Conservation (phyloP, 2,113 vertebrate genomes). For the Megaceryle maxima region DNA sequence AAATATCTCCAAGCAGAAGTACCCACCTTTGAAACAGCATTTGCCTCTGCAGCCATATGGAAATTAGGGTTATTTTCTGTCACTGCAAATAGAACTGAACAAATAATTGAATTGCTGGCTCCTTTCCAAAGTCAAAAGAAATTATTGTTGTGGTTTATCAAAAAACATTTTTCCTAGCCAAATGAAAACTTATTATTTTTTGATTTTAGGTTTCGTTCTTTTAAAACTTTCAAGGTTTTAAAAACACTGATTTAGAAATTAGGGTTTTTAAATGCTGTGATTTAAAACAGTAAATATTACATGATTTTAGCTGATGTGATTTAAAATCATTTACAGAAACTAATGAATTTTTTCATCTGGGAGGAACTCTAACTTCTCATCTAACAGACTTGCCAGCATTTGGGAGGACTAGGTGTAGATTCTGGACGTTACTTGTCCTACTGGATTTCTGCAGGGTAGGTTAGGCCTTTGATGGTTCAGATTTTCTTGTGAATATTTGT, state of each 20-base stretch:
- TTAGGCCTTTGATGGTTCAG: neutral
- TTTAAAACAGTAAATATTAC: neutral
- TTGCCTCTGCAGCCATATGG: neutral
- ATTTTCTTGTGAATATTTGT: slow-evolving; percentile 48
- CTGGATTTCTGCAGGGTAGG: neutral
- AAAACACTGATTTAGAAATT: neutral
- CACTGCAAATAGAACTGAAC: neutral
- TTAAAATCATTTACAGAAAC: neutral
- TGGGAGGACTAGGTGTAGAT: neutral
- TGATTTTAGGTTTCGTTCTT: neutral
- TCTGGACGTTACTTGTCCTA: neutral
- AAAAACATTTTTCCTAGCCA: neutral
- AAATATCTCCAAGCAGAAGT: neutral
- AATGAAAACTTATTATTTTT: neutral
- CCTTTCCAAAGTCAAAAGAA: neutral
- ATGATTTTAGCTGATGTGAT: neutral
- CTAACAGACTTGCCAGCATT: neutral
- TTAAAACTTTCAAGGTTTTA: neutral
- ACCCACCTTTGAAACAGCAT: neutral
- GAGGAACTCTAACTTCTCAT: neutral
- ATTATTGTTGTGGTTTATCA: neutral
- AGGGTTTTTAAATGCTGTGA: neutral
- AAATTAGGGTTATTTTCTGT: neutral
- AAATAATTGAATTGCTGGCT: slow-evolving; percentile 12
- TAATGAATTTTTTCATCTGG: neutral